Percentiles rank a stretch among this genome's conserved stretches.
phyloP scores from a whole-genome alignment of 2,113 vertebrate genomes.

The Macrotus californicus region DNA sequence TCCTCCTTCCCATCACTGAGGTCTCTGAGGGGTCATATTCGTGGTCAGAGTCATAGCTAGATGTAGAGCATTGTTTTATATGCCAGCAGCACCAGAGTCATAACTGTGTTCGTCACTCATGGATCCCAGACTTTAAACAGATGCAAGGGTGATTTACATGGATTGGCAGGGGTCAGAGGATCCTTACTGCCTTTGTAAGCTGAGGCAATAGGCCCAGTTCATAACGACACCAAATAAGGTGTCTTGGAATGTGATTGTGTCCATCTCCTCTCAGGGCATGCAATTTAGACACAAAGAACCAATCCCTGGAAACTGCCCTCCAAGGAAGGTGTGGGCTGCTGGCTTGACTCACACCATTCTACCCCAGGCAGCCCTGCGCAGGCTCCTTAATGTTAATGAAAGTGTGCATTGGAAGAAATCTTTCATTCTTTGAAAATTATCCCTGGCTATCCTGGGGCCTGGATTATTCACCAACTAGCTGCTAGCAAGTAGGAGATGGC shows the following conservation, averaged over 20 bases:
- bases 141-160: slow-evolving; percentile 73
- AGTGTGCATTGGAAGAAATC: slow-evolving; percentile 34
- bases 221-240: slow-evolving; percentile 70
- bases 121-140: slow-evolving; percentile 66
- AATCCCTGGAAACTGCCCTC: slow-evolving; percentile 49
- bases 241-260: slow-evolving; percentile 74
- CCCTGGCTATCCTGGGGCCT: not conserved
- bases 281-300: slow-evolving; percentile 33
- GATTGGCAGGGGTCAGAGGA: slow-evolving; percentile 56
- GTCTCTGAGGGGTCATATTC: slow-evolving; percentile 33
- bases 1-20: slow-evolving; percentile 65
- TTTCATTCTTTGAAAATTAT: not conserved
- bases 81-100: slow-evolving; percentile 64
- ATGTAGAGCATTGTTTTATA: slow-evolving; percentile 49
- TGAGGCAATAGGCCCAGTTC: slow-evolving; percentile 69
- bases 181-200: slow-evolving; percentile 62
- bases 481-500: not conserved
- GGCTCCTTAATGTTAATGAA: slow-evolving; percentile 50
- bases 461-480: not conserved
- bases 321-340: not conserved
- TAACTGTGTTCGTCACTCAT: slow-evolving; percentile 76
- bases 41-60: slow-evolving; percentile 52
- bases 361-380: not conserved
- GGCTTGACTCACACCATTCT: not conserved
- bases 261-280: slow-evolving; percentile 69